phyloP scores from a whole-genome alignment of 53 echinoderm and acorn worm species.

The Crossaster papposus region DNA sequence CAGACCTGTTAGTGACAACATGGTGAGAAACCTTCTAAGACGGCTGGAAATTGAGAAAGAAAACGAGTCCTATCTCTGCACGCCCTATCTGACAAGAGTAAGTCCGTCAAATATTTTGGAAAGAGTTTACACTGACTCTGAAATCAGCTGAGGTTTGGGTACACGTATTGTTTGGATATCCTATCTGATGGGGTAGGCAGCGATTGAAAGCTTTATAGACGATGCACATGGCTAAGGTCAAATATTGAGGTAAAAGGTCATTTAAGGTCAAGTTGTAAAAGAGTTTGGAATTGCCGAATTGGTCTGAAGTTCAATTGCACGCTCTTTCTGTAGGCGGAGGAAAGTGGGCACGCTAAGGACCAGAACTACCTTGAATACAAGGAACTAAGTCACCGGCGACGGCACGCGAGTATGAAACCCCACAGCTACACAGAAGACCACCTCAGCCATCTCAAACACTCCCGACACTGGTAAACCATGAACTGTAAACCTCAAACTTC shows the following conservation, averaged over 20 bases:
- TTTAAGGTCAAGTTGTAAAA: too few relatives aligned
- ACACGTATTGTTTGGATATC: too few relatives aligned
- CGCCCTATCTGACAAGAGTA: conserved; percentile 78
- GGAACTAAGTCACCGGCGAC: conserved; percentile 23
- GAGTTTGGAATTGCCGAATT: too few relatives aligned
- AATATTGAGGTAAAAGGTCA: too few relatives aligned
- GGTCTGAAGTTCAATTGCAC: not conserved
- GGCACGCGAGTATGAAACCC: conserved; percentile 55
- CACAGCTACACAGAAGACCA: conserved; percentile 72
- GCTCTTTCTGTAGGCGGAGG: conserved; percentile 63
- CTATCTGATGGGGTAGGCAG: too few relatives aligned
- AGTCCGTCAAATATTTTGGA: not conserved
- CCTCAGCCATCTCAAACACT: conserved; percentile 63
- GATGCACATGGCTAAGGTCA: too few relatives aligned
- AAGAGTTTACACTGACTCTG: too few relatives aligned
- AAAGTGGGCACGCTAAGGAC: conserved; percentile 62
- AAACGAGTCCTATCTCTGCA: conserved; percentile 74
- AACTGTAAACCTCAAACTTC: not conserved
- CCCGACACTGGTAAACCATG: conserved; percentile 65
- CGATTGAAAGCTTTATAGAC: too few relatives aligned
- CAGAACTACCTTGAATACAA: conserved; percentile 49
- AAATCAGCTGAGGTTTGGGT: too few relatives aligned
- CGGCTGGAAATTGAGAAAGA: conserved; percentile 82
- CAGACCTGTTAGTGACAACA: conserved; percentile 71
- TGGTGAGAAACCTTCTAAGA: conserved; percentile 77